Percentiles rank a stretch among this genome's conserved stretches.
phyloP scores from a whole-genome alignment of 2,888 invertebrate genomes.

The Opisthograptis luteolata region DNA sequence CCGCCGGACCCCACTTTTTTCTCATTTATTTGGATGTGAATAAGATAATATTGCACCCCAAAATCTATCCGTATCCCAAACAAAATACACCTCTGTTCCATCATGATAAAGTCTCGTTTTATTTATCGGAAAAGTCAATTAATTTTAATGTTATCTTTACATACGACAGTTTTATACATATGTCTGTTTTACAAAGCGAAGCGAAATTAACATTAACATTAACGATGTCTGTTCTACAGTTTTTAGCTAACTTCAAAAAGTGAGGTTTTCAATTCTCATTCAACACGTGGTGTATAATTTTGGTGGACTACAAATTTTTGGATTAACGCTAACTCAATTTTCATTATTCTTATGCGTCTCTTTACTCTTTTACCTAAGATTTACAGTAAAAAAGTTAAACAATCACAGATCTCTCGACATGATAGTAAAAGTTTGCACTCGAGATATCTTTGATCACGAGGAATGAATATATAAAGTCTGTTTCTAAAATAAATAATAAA shows the following conservation, averaged over 20 bases:
- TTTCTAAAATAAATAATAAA: conserved; percentile 13
- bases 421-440: too few species aligned
- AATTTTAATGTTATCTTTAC: conserved; percentile 76
- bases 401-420: conserved; percentile 1
- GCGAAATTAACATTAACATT: conserved; percentile 70
- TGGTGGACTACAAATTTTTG: conserved; percentile 7
- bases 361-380: too few species aligned
- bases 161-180: conserved; percentile 71
- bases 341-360: too few species aligned
- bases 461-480: conserved; percentile 8
- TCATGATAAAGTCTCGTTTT: conserved; percentile 49
- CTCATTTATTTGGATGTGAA: conserved; percentile 78
- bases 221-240: conserved; percentile 43
- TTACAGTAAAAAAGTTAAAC: too few species aligned
- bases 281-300: too few species aligned
- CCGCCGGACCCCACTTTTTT: conserved; percentile 78
- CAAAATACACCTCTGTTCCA: conserved; percentile 41
- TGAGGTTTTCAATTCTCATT: too few species aligned
- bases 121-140: conserved; percentile 55
- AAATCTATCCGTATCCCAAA: conserved; percentile 45
- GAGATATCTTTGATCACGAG: conserved; percentile 25
- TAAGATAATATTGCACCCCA: conserved; percentile 78
- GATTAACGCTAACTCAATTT: too few species aligned
- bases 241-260: conserved; percentile 6
- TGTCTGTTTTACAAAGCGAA: conserved; percentile 63